Evolutionary conservation across 2,113 vertebrate species (phyloP).

Genomic region (Platysternon megacephalum): DNA sequence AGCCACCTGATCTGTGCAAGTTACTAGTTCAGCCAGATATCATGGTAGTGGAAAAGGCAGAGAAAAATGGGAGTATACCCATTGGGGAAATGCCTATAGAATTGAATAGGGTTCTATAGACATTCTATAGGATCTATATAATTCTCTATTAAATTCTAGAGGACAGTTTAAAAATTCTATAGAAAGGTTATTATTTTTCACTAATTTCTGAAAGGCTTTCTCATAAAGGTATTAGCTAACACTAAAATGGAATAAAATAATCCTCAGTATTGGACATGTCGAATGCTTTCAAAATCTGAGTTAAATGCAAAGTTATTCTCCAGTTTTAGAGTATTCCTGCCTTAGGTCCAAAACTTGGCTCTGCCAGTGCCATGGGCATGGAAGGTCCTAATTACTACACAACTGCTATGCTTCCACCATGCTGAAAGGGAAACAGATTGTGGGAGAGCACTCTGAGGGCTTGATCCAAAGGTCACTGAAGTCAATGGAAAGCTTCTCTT

Average conservation of each 20-base stretch:
- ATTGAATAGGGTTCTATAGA: neutral
- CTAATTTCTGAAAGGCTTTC: neutral
- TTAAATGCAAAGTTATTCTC: neutral
- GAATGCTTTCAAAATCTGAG: neutral
- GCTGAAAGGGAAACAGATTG: neutral
- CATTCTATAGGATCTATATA: neutral
- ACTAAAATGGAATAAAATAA: neutral
- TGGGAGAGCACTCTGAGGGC: neutral
- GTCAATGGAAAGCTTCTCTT: neutral
- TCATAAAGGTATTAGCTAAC: neutral
- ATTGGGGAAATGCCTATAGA: neutral
- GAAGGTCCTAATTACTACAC: neutral
- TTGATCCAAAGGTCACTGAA: neutral
- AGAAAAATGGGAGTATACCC: neutral
- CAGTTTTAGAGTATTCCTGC: neutral
- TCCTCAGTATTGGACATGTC: neutral
- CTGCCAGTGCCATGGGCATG: neutral
- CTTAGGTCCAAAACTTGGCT: neutral
- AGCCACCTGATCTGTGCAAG: constrained; percentile 9
- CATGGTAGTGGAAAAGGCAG: constrained; percentile 8
- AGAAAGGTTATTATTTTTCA: neutral
- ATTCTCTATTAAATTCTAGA: neutral
- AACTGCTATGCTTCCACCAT: too few relatives aligned
- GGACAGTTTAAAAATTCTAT: neutral
- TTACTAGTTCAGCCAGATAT: neutral